phyloP scores from a whole-genome alignment of 2,113 vertebrate genomes.

The Columba janthina region DNA sequence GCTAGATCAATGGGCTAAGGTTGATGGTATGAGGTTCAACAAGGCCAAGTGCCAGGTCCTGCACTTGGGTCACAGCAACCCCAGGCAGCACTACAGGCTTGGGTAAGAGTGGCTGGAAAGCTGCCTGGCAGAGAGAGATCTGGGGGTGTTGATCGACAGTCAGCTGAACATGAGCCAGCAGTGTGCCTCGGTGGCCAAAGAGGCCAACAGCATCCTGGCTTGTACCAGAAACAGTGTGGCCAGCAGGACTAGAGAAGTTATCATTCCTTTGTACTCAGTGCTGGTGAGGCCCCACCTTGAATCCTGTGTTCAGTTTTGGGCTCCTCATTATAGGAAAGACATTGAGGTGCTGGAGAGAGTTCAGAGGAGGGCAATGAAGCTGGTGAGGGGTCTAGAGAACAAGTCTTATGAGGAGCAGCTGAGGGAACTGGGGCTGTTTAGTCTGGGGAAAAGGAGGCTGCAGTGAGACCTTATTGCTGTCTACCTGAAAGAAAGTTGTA shows the following conservation, averaged over 20 bases:
- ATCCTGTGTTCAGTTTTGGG: too few relatives aligned
- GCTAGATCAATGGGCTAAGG: background rate
- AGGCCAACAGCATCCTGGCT: background rate
- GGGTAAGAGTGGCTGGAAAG: background rate
- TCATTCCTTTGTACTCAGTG: background rate
- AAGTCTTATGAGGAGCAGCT: too few relatives aligned
- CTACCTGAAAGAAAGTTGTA: background rate
- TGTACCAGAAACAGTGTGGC: background rate
- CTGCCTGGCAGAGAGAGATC: fast-evolving
- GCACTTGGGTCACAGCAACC: background rate
- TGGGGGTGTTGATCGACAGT: too few relatives aligned
- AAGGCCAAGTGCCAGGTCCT: background rate
- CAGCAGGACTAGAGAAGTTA: background rate
- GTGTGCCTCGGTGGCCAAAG: too few relatives aligned
- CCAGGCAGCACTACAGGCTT: fast-evolving
- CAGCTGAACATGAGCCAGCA: too few relatives aligned
- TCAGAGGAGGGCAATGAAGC: too few relatives aligned
- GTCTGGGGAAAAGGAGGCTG: background rate
- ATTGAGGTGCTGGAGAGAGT: too few relatives aligned
- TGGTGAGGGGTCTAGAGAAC: too few relatives aligned
- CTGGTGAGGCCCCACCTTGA: background rate
- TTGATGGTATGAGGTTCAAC: background rate
- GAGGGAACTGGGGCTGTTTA: background rate
- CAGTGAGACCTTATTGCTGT: background rate
- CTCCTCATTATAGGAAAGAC: too few relatives aligned